These are phyloP conservation scores for Syrista parreyssii DNA, from an alignment of 2,888 invertebrate species.

Conservation along the genomic window DNA sequence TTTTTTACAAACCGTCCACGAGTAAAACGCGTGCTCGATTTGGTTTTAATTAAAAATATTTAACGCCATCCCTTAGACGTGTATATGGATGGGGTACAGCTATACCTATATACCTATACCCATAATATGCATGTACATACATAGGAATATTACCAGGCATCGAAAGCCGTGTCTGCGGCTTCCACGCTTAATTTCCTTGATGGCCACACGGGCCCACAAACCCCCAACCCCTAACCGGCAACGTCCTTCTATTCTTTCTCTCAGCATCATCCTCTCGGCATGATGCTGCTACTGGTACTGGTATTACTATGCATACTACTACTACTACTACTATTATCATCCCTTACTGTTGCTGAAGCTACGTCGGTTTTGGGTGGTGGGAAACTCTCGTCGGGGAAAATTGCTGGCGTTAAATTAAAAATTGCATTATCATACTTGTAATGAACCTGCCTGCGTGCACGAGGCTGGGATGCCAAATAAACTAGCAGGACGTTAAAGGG, in stretches of 20 bases:
- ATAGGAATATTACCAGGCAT: conserved; percentile 46
- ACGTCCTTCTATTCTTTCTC: not conserved
- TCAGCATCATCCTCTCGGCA: not conserved
- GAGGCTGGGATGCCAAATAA: conserved; percentile 12
- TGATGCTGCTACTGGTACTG: not conserved
- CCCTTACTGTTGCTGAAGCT: not conserved
- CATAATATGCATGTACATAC: not conserved
- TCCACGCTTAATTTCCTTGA: conserved; percentile 60
- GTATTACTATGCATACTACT: not conserved
- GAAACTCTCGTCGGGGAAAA: conserved; percentile 5
- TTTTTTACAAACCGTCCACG: not conserved
- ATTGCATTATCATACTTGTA: conserved; percentile 29
- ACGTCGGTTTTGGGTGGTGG: not conserved
- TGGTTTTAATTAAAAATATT: conserved; percentile 58
- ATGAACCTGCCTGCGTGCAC: conserved; percentile 14
- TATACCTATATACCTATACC: not conserved
- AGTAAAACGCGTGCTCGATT: conserved; percentile 36
- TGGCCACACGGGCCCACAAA: not conserved
- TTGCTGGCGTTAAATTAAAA: conserved; percentile 28
- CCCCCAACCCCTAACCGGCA: not conserved
- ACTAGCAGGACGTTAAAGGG: not conserved
- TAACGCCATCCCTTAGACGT: conserved; percentile 34
- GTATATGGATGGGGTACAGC: not conserved
- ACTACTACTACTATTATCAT: too few relatives aligned
- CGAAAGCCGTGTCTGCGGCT: conserved; percentile 39